Conservation (phyloP, 2,888 invertebrate genomes). For the Spilarctia lutea region DNA sequence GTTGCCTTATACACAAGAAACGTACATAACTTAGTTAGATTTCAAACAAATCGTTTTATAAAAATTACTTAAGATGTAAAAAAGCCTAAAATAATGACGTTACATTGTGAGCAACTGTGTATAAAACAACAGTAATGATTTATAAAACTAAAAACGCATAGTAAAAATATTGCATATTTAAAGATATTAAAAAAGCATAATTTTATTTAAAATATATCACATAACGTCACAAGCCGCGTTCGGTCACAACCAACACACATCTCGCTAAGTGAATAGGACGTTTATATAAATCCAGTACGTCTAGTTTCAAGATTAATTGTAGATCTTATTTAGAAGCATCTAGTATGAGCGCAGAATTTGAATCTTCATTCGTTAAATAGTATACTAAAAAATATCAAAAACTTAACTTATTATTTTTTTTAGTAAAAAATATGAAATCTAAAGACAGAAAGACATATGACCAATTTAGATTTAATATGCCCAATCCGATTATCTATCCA, state of each 20-base stretch:
- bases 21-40: background rate
- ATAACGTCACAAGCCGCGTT: constrained; percentile 42
- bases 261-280: background rate
- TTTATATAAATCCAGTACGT: background rate
- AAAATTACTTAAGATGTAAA: background rate
- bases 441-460: background rate
- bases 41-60: background rate
- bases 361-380: background rate
- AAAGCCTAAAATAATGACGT: background rate
- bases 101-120: constrained; percentile 13
- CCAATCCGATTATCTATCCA: background rate
- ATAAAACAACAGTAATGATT: constrained; percentile 24
- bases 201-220: constrained; percentile 50
- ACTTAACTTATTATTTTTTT: background rate
- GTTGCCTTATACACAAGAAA: constrained; percentile 27
- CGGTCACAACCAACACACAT: constrained; percentile 24
- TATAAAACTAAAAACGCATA: constrained; percentile 33
- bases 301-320: background rate
- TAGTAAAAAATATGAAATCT: too few relatives aligned
- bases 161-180: constrained; percentile 41
- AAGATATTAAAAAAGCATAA: constrained; percentile 37
- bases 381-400: background rate
- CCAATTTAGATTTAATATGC: background rate
- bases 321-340: background rate
- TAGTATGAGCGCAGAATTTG: background rate